phyloP scores from a whole-genome alignment of 2,797 vertebrate genomes.

The Gorsachius magnificus region DNA sequence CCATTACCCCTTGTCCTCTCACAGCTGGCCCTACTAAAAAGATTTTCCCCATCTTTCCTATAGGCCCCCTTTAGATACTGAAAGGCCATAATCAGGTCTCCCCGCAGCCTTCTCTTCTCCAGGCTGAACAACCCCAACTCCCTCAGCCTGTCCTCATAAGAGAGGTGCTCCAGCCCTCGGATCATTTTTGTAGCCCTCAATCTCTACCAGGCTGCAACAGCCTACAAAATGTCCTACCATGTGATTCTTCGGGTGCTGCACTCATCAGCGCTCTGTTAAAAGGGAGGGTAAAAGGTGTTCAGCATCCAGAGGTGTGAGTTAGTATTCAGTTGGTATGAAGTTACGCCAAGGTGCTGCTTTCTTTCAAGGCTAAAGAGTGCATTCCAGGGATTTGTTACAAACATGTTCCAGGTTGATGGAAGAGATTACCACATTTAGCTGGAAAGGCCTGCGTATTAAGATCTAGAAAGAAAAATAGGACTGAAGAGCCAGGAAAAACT shows the following conservation, averaged over 20 bases:
- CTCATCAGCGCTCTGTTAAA: not conserved
- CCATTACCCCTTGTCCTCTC: too few species aligned
- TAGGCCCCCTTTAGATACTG: too few species aligned
- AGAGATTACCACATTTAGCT: accelerated
- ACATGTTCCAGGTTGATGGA: accelerated
- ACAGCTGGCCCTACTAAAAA: too few species aligned
- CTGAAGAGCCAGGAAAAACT: not conserved
- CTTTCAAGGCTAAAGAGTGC: not conserved
- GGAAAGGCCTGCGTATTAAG: accelerated
- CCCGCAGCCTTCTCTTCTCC: too few species aligned
- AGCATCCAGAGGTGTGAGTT: accelerated
- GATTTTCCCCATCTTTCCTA: too few species aligned
- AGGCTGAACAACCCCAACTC: too few species aligned
- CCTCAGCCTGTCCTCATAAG: too few species aligned
- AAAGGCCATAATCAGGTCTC: too few species aligned
- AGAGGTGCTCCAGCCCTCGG: too few species aligned
- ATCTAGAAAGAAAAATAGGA: not conserved
- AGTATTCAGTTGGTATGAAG: accelerated
- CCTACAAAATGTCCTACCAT: too few species aligned
- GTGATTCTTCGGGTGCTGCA: accelerated
- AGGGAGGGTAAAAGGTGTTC: not conserved
- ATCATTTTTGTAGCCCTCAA: too few species aligned
- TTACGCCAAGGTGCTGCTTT: accelerated
- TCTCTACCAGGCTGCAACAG: accelerated
- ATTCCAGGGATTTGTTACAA: accelerated